Conservation (phyloP, 2,113 vertebrate species). For the Pteronura brasiliensis region DNA sequence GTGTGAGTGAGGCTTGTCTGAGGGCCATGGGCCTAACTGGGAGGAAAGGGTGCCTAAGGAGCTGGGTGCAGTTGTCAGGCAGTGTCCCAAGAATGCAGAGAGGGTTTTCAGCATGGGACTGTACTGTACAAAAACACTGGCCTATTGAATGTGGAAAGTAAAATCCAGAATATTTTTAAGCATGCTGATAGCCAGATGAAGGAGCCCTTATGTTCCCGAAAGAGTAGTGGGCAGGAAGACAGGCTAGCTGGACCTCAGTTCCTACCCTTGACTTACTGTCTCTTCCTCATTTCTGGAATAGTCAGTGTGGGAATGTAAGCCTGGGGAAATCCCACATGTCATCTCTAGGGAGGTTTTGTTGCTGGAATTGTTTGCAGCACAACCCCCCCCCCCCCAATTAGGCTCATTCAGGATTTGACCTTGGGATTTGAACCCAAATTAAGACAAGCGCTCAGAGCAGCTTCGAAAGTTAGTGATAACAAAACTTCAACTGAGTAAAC, state of each 20-base stretch:
- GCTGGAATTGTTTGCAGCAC: not conserved
- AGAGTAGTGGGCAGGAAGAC: not conserved
- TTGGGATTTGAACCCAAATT: not conserved
- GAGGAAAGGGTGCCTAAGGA: not conserved
- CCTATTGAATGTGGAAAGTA: not conserved
- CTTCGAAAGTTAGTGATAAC: not conserved
- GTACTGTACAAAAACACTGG: rapidly evolving
- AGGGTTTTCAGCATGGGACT: not conserved
- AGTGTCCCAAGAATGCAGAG: not conserved
- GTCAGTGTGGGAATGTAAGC: not conserved
- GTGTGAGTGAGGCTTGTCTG: not conserved
- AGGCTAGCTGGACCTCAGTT: not conserved
- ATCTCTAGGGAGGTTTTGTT: not conserved
- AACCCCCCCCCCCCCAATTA: not conserved
- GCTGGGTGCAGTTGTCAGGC: not conserved
- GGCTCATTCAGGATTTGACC: not conserved
- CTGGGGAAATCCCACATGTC: too few relatives aligned
- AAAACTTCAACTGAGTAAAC: not conserved
- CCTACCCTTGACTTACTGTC: rapidly evolving
- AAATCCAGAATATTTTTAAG: not conserved
- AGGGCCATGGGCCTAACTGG: not conserved
- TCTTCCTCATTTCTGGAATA: not conserved
- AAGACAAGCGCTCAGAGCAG: not conserved
- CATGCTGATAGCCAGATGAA: not conserved
- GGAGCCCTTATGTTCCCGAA: not conserved